Base-by-base conservation (phyloP, 2,113 vertebrate species). In the Melanostigma gelatinosum region DNA sequence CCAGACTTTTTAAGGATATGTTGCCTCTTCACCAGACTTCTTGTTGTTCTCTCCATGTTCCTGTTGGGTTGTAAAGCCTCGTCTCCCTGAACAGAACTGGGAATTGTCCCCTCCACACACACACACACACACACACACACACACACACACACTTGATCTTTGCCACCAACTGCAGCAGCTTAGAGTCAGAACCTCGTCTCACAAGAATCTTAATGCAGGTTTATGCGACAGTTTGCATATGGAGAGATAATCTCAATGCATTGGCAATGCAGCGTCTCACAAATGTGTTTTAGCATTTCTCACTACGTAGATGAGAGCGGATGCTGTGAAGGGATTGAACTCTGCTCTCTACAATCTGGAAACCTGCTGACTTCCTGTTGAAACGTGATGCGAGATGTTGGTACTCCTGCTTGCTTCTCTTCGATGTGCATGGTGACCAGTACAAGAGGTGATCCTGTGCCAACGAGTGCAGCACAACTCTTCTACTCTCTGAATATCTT, bases 271-370 rank as follows among this genome's bases (percentile, higher is more conserved):
- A 20, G 82, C 62, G 87, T 88, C 77, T 90, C 83, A 66, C 80
- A 89, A 94, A 94, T 94, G 93, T 94, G 93, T 94, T 94, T 89
- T 92, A 94, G 92, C 93, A 93, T 94, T 94, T 94, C 60, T 68
- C 73, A 62, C 20, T 58, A 4, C 29, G 54, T 55, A 44, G 66
- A 42, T 13, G 44, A 12, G 24, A 29, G 82, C 32, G 83, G 84
- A 71, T 88, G 86, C 85, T 76, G 85, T 88, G 84, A 87, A 84
- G 75, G 67, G 86, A 80, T 46, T 62, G 64, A 3, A 52, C 50
- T 80, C 67, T 54, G 44, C 82, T 75, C 82, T 65, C 12, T 72
- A 22, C 65, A 6, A 73, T 46, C 78, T n/a, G 38, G 27, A 76
- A 76, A n/a, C 27, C 62, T 76, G 63, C 77, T 70, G 67, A 55